phyloP scores from a whole-genome alignment of 64 coral and sea anemone species.

The Pachyseris speciosa region DNA sequence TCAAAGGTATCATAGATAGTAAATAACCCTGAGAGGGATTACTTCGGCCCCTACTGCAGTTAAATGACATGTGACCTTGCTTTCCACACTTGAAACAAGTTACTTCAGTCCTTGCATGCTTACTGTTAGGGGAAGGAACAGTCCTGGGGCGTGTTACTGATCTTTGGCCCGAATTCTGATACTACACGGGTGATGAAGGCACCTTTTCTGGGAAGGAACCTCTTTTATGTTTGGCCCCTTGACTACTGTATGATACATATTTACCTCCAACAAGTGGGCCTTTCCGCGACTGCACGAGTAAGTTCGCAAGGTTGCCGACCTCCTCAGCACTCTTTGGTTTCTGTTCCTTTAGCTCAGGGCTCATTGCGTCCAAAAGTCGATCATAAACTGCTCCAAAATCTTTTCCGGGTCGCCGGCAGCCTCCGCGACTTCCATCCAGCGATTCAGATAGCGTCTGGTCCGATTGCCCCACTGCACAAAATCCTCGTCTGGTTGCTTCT shows the following conservation, averaged over 20 bases:
- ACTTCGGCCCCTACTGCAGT: background rate
- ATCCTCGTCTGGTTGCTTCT: slow-evolving; percentile 20
- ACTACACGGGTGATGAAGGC: background rate
- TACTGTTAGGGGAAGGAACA: background rate
- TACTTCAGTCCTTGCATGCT: background rate
- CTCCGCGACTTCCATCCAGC: slow-evolving; percentile 51
- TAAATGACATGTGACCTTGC: background rate
- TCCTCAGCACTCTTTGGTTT: slow-evolving; percentile 39
- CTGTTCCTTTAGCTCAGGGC: slow-evolving; percentile 36
- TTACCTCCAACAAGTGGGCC: slow-evolving; percentile 45
- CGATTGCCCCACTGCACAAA: slow-evolving; percentile 41
- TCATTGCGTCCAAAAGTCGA: slow-evolving; percentile 11
- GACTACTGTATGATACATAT: background rate
- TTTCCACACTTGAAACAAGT: background rate
- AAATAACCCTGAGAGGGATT: no score
- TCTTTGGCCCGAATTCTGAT: background rate
- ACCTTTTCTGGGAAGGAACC: background rate
- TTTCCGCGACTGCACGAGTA: slow-evolving; percentile 42
- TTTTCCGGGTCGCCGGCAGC: slow-evolving; percentile 17
- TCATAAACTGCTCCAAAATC: slow-evolving; percentile 28
- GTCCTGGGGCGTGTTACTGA: background rate
- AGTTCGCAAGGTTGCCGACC: slow-evolving; percentile 7
- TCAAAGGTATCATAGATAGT: no score
- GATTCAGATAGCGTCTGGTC: slow-evolving; percentile 14
- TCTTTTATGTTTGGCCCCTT: background rate